Evolutionary conservation across 2,113 vertebrate genomes (phyloP), one percentile per base, ranked within the genome.

Genomic region (Collichthys lucidus): DNA sequence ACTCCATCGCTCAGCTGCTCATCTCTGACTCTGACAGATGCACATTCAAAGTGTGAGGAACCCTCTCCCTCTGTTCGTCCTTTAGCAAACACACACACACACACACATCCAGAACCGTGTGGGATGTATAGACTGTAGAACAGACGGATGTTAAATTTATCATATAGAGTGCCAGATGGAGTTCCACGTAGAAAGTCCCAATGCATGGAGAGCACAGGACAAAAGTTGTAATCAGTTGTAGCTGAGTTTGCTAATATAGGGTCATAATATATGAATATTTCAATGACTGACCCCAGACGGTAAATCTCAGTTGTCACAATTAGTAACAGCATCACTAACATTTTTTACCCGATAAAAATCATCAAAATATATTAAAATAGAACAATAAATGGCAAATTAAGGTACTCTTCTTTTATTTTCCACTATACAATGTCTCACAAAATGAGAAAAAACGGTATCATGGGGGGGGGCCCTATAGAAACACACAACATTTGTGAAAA

Each of bases 141-240:
- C 74, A 71, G 67, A 68, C 55, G 11, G 70, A 63, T 77, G 81
- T 64, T 90, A 90, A 84, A 89, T 82, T 64, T 77, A 82, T 65
- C 72, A 57, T 40, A 49, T 11, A 76, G 49, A 55, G 26, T 70
- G 70, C 26, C 78, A 59, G 65, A 64, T 77, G 69, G 12, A 64
- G 52, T 74, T 17, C 74, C 44, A 72, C 52, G 77, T 11, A 63
- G 72, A 87, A 60, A 63, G 59, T 44, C 29, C 46, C 60, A n/a
- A 4, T 57, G 22, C 16, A 62, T 19, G 44, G 44, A 78, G 46
- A 78, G 46, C 67, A 71, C n/a, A 26, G 26, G 26, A 26, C 26
- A 26, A 26, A 26, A 26, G 26, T 26, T 26, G 26, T 26, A 26
- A 26, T 62, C 29, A 56, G 15, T 82, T 70, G 5, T 24, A 24